These are phyloP conservation scores for Scaptomyza tumidula DNA, from an alignment of 2,888 invertebrate species.

Conservation along the genomic window DNA sequence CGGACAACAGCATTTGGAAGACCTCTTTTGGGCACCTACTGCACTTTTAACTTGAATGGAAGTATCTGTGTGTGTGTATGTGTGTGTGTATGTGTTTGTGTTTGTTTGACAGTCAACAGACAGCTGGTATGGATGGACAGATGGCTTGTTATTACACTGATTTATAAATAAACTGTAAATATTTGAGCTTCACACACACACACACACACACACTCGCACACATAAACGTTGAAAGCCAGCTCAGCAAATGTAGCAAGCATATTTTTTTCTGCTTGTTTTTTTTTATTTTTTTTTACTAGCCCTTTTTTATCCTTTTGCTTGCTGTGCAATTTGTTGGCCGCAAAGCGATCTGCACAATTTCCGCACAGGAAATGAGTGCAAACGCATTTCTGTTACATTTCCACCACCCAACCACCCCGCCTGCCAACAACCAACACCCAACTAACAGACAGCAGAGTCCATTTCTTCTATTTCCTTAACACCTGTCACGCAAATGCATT, in stretches of 20 bases:
- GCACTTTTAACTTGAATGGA: constrained; percentile 14
- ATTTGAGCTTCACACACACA: constrained; percentile 57
- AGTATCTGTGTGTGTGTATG: background rate
- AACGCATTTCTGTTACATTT: constrained; percentile 23
- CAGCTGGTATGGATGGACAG: constrained; percentile 57
- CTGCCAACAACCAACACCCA: background rate
- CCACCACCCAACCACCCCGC: background rate
- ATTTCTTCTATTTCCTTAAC: constrained; percentile 9
- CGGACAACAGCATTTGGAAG: constrained; percentile 55
- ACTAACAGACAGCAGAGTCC: background rate
- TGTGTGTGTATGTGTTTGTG: constrained; percentile 1
- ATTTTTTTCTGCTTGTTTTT: background rate
- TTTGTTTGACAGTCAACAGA: constrained; percentile 59
- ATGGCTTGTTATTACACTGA: constrained; percentile 79
- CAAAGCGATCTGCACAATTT: constrained; percentile 57
- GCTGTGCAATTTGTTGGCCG: background rate
- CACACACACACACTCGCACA: constrained; percentile 6
- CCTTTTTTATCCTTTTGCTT: background rate
- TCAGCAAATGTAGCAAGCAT: constrained; percentile 2
- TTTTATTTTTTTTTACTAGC: background rate
- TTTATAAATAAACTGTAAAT: constrained; percentile 79
- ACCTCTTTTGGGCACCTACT: constrained; percentile 10
- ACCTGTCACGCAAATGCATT: constrained; percentile 22
- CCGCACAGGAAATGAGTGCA: constrained; percentile 47
- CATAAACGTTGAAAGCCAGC: constrained; percentile 20